A percentile compares a stretch with the other conserved stretches of the same genome.
These are phyloP conservation scores for Contarinia nasturtii DNA, from an alignment of 1,140 invertebrate species.

Conservation along the genomic window DNA sequence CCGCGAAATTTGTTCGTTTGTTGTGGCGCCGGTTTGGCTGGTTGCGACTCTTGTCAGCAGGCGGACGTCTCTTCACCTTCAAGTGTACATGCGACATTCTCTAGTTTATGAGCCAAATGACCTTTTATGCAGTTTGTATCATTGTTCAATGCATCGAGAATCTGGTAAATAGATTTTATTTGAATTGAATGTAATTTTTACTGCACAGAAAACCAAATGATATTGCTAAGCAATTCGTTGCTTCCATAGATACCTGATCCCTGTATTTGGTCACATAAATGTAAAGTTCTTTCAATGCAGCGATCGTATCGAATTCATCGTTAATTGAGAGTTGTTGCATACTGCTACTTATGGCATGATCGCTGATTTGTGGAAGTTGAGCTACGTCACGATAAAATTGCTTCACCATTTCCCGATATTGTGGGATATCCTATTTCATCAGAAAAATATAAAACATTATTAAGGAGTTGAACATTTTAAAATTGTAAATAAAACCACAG, in stretches of 20 bases:
- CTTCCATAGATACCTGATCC: slow-evolving; percentile 74
- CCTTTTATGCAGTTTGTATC: slow-evolving; percentile 67
- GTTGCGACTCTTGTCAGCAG: slow-evolving; percentile 12
- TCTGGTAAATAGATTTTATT: slow-evolving; percentile 26
- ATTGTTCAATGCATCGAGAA: slow-evolving; percentile 61
- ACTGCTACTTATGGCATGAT: slow-evolving; percentile 78
- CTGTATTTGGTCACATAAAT: slow-evolving; percentile 88
- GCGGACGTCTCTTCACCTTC: slow-evolving; percentile 43
- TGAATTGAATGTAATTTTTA: background rate
- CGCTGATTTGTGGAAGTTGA: slow-evolving; percentile 67
- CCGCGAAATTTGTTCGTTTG: too few relatives aligned
- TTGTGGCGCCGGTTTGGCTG: too few relatives aligned
- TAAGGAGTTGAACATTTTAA: too few relatives aligned
- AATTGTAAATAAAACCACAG: too few relatives aligned
- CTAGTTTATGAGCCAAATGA: slow-evolving; percentile 72
- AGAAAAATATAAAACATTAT: background rate
- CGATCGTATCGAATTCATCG: slow-evolving; percentile 70
- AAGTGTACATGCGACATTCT: slow-evolving; percentile 75
- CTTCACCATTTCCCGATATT: slow-evolving; percentile 70
- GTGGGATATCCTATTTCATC: slow-evolving; percentile 50
- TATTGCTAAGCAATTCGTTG: too few relatives aligned
- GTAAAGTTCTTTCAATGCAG: slow-evolving; percentile 82
- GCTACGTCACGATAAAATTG: slow-evolving; percentile 75
- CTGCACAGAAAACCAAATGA: too few relatives aligned
- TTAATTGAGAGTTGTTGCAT: slow-evolving; percentile 78